Evolutionary conservation across 92 coral and sea anemone species (phyloP), one percentile per base, ranked within the genome.

Genomic region (Nematostella vectensis): DNA sequence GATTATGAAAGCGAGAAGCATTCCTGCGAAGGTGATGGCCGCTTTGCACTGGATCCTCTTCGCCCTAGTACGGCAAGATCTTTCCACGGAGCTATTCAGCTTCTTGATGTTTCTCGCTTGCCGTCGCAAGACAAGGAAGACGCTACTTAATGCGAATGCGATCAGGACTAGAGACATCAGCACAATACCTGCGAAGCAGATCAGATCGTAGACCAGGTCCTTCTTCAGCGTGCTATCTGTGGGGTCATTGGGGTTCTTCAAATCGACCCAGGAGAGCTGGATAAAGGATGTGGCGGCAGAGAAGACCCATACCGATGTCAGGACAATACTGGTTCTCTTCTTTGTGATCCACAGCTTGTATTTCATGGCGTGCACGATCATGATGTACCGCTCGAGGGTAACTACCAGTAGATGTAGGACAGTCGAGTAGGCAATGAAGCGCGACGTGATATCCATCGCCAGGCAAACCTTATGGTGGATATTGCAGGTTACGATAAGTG

Each of bases 1-100:
- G 28, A 68, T 18, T 25, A 80, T 55, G 28, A 84, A 84, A 1
- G 80, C 59, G 0, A 84, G 12, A 33, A 84, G 69, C 94, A 84
- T 79, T 1, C 61, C 62, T 13, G 79, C 83, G 39, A 84, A 84
- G 26, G 79, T 71, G 18, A 64, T 48, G 0, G 69, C 83, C 4
- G 94, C 94, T 42, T 84, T 84, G 31, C 81, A 52, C 50, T 84
- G 62, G 3, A 43, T 42, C 3, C 40, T 29, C 25, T 59, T 19
- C 53, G 44, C 43, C 3, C 68, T 62, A 16, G 48, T 18, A 2
- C 64, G 53, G 20, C 48, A 60, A 10, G 59, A 48, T 17, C 28
- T 49, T 16, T 59, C 54, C 3, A 68, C 40, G 6, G 75, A 82
- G 29, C 79, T 61, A 49, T 66, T 31, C 25, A 69, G 75, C 29